These are phyloP conservation scores for Agrochola lychnidis DNA, from an alignment of 2,888 invertebrate genomes.

Conservation along the genomic window DNA sequence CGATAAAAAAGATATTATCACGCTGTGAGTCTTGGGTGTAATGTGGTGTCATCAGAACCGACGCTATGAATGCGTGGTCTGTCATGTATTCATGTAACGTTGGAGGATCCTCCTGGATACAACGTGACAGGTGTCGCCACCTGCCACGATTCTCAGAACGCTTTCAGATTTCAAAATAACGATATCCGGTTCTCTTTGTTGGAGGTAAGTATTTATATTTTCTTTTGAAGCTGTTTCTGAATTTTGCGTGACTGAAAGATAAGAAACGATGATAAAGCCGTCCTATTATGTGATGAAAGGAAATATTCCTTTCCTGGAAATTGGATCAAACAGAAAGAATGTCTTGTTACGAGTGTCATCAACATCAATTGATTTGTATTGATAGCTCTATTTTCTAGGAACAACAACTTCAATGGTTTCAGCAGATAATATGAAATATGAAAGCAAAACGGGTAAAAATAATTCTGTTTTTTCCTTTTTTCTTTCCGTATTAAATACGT, in stretches of 20 bases:
- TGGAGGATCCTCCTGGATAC: slow-evolving; percentile 25
- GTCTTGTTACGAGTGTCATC: neutral
- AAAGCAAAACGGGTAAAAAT: neutral
- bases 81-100: slow-evolving; percentile 29
- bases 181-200: slow-evolving; percentile 44
- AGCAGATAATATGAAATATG: neutral
- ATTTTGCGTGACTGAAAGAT: slow-evolving; percentile 20
- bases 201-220: slow-evolving; percentile 46
- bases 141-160: slow-evolving; percentile 48
- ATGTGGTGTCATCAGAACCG: slow-evolving; percentile 26
- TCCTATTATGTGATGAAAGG: slow-evolving; percentile 25
- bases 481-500: neutral
- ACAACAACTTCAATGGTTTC: neutral
- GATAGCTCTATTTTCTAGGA: neutral
- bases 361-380: slow-evolving; percentile 29
- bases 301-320: slow-evolving; percentile 16
- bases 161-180: slow-evolving; percentile 57
- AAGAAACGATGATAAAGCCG: slow-evolving; percentile 15
- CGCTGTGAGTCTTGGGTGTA: slow-evolving; percentile 15
- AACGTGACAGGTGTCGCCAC: slow-evolving; percentile 41
- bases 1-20: slow-evolving; percentile 45
- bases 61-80: slow-evolving; percentile 28
- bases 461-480: neutral
- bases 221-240: slow-evolving; percentile 43
- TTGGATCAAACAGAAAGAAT: neutral